phyloP scores from a whole-genome alignment of 2,888 invertebrate species.

The Portevinia maculata region DNA sequence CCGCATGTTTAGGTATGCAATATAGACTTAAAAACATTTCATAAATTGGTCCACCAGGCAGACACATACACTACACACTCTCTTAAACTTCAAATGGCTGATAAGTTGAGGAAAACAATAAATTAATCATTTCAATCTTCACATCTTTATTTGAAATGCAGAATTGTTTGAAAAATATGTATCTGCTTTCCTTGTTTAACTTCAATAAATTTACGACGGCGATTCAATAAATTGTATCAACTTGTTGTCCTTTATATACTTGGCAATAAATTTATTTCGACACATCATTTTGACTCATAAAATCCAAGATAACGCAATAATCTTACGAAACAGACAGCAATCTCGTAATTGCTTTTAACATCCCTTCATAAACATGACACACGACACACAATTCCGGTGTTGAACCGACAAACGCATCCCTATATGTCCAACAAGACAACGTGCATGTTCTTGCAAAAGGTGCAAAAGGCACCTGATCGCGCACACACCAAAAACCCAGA shows the following conservation, averaged over 20 bases:
- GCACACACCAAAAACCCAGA: neutral
- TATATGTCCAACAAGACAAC: conserved; percentile 39
- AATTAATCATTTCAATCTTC: too few relatives aligned
- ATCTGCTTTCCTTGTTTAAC: too few relatives aligned
- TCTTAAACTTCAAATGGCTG: too few relatives aligned
- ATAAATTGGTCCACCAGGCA: too few relatives aligned
- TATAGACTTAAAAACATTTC: too few relatives aligned
- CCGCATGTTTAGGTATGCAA: too few relatives aligned
- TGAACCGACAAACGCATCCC: conserved; percentile 51
- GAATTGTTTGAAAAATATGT: too few relatives aligned
- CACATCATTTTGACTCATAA: conserved; percentile 62
- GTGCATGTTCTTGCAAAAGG: conserved; percentile 65
- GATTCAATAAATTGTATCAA: conserved; percentile 50
- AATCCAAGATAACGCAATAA: conserved; percentile 41
- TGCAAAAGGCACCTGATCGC: conserved; percentile 67
- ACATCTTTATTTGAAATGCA: too few relatives aligned
- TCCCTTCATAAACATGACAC: conserved; percentile 46
- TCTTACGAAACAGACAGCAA: conserved; percentile 22
- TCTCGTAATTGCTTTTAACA: conserved; percentile 57
- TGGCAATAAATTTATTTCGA: conserved; percentile 59
- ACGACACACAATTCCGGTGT: conserved; percentile 49
- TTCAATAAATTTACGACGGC: conserved; percentile 36
- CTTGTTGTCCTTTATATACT: conserved; percentile 18
- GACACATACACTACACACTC: too few relatives aligned
- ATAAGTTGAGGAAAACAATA: too few relatives aligned